These are phyloP conservation scores for Neostethus bicornis DNA, from an alignment of 2,797 vertebrate genomes.

Conservation along the genomic window DNA sequence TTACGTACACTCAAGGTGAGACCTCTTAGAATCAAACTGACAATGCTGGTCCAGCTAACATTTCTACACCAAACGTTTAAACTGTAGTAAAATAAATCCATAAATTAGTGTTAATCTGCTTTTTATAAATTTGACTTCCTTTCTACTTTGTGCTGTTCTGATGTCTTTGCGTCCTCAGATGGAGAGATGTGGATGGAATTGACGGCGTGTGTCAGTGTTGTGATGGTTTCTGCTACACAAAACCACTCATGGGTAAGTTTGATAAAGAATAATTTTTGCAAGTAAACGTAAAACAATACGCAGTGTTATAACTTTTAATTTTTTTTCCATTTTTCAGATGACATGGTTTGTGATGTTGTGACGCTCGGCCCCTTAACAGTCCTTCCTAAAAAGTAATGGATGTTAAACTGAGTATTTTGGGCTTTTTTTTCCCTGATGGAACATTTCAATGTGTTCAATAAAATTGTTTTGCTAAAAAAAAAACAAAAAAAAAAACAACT, in stretches of 20 bases:
- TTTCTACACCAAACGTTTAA: too few relatives aligned
- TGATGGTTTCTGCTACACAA: conserved; percentile 21
- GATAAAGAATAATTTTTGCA: not conserved
- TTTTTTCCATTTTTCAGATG: conserved; percentile 32
- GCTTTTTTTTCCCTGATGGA: not conserved
- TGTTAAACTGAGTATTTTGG: not conserved
- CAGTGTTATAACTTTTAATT: not conserved
- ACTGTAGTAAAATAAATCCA: too few relatives aligned
- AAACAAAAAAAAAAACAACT: too few relatives aligned
- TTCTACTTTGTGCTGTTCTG: not conserved
- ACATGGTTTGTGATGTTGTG: conserved; percentile 2
- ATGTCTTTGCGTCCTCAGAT: conserved; percentile 34
- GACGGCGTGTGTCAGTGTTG: conserved; percentile 54
- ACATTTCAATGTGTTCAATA: too few relatives aligned
- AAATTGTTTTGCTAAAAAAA: not conserved
- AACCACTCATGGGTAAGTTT: not conserved
- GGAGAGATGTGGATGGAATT: conserved; percentile 47
- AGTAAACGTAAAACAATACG: not conserved
- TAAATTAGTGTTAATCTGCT: too few relatives aligned
- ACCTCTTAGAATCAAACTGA: too few relatives aligned
- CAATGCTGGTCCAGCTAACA: too few relatives aligned
- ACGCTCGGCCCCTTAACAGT: conserved; percentile 44
- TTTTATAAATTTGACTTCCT: too few relatives aligned
- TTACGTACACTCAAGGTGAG: conserved; percentile 48
- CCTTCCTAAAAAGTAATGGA: conserved; percentile 17